Conservation (phyloP, 2,888 invertebrate genomes). For the Seira musarum region DNA sequence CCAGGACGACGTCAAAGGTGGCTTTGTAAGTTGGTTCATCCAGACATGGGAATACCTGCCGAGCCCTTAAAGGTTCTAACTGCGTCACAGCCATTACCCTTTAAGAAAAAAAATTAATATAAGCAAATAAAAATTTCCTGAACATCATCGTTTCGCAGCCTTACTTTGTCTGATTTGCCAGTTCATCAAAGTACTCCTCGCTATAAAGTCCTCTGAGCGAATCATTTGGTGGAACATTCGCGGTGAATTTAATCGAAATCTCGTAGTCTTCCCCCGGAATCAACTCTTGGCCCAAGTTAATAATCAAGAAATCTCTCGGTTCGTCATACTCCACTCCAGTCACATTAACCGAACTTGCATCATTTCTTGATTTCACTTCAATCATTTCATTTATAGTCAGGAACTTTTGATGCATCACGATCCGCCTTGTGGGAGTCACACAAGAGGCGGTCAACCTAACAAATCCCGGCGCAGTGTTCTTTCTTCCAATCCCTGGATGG, state of each 20-base stretch:
- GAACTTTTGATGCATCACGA: conserved; percentile 38
- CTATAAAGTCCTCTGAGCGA: conserved; percentile 46
- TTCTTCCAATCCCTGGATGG: conserved; percentile 28
- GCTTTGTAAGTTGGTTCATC: conserved; percentile 54
- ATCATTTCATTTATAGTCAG: conserved; percentile 24
- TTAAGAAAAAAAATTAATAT: background rate
- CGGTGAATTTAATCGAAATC: conserved; percentile 35
- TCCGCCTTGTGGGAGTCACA: background rate
- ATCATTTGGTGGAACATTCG: conserved; percentile 46
- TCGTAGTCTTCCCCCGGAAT: background rate
- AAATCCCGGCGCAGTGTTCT: conserved; percentile 33
- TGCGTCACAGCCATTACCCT: conserved; percentile 47
- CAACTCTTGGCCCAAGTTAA: conserved; percentile 20
- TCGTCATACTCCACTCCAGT: conserved; percentile 25
- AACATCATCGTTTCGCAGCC: background rate
- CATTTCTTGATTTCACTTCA: background rate
- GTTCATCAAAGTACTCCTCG: conserved; percentile 31
- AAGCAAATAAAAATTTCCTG: background rate
- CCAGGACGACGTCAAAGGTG: conserved; percentile 32
- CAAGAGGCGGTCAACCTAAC: conserved; percentile 5
- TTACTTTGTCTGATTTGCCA: conserved; percentile 24
- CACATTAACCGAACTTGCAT: background rate
- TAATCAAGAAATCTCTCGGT: conserved; percentile 27
- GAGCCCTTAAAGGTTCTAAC: conserved; percentile 41
- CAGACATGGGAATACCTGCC: conserved; percentile 49